Evolutionary conservation across 2,888 invertebrate species (phyloP).

Genomic region (Drosophila flavopinicola): DNA sequence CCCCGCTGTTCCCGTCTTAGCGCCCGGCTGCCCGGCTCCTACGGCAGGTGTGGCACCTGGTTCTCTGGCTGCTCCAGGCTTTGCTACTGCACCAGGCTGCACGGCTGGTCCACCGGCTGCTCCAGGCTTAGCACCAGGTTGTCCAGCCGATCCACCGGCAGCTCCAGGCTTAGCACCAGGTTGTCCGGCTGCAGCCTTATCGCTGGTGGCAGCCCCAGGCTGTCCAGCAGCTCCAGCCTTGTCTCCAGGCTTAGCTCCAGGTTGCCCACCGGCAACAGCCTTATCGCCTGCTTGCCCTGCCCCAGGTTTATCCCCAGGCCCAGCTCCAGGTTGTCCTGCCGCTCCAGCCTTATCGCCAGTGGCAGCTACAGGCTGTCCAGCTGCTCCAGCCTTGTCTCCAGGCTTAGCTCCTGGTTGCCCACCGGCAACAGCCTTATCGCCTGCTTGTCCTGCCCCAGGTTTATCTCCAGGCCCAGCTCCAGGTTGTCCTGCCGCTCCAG

Average conservation of each 20-base stretch:
- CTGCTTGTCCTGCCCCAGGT: neutral
- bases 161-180: conserved; percentile 6
- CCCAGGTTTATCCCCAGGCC: neutral
- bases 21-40: neutral
- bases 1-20: conserved; percentile 3
- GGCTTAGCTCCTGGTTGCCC: conserved; percentile 2
- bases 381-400: conserved; percentile 1
- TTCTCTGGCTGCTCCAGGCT: conserved; percentile 6
- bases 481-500: conserved; percentile 2
- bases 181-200: neutral
- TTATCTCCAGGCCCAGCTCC: neutral
- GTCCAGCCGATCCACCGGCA: neutral
- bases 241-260: conserved; percentile 10
- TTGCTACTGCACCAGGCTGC: neutral
- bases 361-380: conserved; percentile 1
- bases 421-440: no score
- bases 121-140: neutral
- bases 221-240: conserved; percentile 6
- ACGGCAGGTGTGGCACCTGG: neutral
- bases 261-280: neutral
- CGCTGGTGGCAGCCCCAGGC: neutral
- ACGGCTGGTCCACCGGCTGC: neutral
- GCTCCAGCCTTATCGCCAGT: neutral
- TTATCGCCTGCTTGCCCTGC: neutral
- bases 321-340: neutral